Percentiles rank a stretch among this genome's conserved stretches.
Conservation (phyloP, 2,888 invertebrate species). For the Deilephila porcellus region DNA sequence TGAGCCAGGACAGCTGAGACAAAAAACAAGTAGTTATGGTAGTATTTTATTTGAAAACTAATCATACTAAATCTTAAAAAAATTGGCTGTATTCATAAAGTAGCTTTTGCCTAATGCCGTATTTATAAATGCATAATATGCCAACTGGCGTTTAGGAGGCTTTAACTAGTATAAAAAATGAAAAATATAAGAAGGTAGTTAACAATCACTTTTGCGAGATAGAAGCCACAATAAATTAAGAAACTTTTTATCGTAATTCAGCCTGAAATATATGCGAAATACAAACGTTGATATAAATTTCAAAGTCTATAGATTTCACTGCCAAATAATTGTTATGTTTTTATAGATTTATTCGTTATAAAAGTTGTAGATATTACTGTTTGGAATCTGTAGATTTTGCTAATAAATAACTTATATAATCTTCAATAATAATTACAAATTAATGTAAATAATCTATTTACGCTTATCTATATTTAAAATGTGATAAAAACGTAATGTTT, state of each 20-base stretch:
- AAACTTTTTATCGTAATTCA: background rate
- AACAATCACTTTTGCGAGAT: background rate
- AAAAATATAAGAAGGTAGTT: background rate
- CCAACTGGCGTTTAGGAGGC: slow-evolving; percentile 16
- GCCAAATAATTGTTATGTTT: background rate
- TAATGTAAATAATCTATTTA: background rate
- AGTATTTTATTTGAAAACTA: background rate
- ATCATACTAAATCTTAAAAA: slow-evolving; percentile 4
- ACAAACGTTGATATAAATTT: background rate
- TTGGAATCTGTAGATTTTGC: slow-evolving; percentile 17
- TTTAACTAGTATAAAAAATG: slow-evolving; percentile 18
- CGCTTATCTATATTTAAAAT: background rate
- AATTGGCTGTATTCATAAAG: slow-evolving; percentile 10
- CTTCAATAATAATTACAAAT: background rate
- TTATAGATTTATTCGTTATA: background rate
- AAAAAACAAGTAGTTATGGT: slow-evolving; percentile 30
- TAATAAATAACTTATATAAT: background rate
- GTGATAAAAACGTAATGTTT: background rate
- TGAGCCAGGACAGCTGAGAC: slow-evolving; percentile 74
- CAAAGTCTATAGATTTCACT: slow-evolving; percentile 5
- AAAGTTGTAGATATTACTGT: background rate
- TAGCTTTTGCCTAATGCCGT: background rate
- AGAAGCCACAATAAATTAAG: background rate
- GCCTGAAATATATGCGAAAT: background rate
- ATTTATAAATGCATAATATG: slow-evolving; percentile 7